Conservation (phyloP, 2,888 invertebrate genomes). For the Xanthia icteritia region DNA sequence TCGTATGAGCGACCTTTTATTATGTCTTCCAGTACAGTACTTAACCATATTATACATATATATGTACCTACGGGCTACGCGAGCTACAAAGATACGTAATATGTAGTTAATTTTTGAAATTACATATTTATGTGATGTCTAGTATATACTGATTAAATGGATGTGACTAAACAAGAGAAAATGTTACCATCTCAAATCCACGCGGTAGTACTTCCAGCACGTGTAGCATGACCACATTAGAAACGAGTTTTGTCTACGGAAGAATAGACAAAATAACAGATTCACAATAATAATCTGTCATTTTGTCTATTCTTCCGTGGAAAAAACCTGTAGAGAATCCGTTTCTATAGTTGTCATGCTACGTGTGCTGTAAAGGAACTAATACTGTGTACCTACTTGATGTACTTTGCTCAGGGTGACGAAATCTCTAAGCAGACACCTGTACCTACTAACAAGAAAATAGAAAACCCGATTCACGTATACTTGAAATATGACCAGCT, state of each 20-base stretch:
- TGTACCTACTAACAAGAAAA: constrained; percentile 1
- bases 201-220: background rate
- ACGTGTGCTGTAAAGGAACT: background rate
- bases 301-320: no score
- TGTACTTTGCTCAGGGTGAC: background rate
- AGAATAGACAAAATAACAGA: no score
- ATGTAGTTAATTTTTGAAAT: background rate
- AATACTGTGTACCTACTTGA: background rate
- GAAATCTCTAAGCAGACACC: background rate
- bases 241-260: no score
- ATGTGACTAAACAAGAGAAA: background rate
- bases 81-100: constrained; percentile 3
- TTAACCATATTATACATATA: background rate
- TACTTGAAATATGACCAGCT: constrained; percentile 13
- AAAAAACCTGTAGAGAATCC: no score
- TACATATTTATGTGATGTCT: background rate
- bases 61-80: background rate
- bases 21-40: constrained; percentile 25
- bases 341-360: no score
- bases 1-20: constrained; percentile 17
- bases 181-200: background rate
- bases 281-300: no score
- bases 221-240: no score
- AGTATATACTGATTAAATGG: background rate
- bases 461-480: constrained; percentile 9